phyloP scores from a whole-genome alignment of 2,888 invertebrate genomes.

The Drosophila greeni region DNA sequence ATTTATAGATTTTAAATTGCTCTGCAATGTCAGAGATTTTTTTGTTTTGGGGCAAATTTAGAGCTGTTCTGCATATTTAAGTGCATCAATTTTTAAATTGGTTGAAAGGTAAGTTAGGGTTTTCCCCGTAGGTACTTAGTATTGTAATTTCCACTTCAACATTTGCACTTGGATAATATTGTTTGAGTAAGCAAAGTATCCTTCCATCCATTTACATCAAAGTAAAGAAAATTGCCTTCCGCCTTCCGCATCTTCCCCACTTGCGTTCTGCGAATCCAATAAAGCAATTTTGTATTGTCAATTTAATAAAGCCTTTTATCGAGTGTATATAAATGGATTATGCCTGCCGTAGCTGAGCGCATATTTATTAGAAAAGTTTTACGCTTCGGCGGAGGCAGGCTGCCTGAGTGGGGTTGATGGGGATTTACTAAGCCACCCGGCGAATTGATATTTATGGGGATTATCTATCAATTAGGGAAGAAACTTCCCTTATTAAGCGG shows the following conservation, averaged over 20 bases:
- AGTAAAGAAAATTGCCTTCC: slow-evolving; percentile 19
- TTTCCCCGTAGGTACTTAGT: not conserved
- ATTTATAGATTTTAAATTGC: slow-evolving; percentile 35
- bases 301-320: slow-evolving; percentile 57
- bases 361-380: slow-evolving; percentile 47
- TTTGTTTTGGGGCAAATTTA: not conserved
- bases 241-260: not conserved
- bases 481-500: slow-evolving; percentile 18
- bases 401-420: slow-evolving; percentile 6
- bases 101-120: slow-evolving; percentile 2
- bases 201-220: slow-evolving; percentile 32
- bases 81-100: slow-evolving; percentile 19
- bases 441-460: slow-evolving; percentile 32
- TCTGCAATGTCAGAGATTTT: slow-evolving; percentile 6
- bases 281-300: slow-evolving; percentile 63
- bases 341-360: slow-evolving; percentile 12
- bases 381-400: slow-evolving; percentile 1
- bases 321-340: slow-evolving; percentile 49
- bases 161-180: slow-evolving; percentile 15
- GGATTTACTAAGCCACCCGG: slow-evolving; percentile 4
- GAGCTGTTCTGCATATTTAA: slow-evolving; percentile 10
- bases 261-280: slow-evolving; percentile 36
- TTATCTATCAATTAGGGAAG: slow-evolving; percentile 36
- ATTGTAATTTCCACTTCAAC: not conserved
- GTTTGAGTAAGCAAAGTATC: slow-evolving; percentile 26